phyloP scores from a whole-genome alignment of 2,888 invertebrate species.

The Meta bourneti region DNA sequence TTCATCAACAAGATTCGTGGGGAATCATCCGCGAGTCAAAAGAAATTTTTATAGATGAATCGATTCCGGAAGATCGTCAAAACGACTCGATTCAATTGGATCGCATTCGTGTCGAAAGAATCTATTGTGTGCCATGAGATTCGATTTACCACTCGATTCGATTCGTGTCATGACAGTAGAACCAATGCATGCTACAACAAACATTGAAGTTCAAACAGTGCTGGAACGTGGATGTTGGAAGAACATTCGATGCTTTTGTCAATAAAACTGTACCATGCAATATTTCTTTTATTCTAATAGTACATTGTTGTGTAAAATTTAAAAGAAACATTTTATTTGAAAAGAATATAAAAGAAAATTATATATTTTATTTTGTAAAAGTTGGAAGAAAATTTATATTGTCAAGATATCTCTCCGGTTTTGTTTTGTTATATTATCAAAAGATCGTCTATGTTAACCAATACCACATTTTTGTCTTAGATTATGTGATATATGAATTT shows the following conservation, averaged over 20 bases:
- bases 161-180: neutral
- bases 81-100: neutral
- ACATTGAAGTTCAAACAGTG: neutral
- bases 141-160: neutral
- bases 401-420: too few relatives aligned
- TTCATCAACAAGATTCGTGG: constrained; percentile 35
- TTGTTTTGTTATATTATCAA: too few relatives aligned
- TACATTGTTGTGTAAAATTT: too few relatives aligned
- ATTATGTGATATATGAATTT: too few relatives aligned
- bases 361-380: too few relatives aligned
- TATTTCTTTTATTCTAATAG: too few relatives aligned
- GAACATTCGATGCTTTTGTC: neutral
- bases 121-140: neutral
- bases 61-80: neutral
- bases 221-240: neutral
- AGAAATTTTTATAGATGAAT: constrained; percentile 46
- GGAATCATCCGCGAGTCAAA: constrained; percentile 11
- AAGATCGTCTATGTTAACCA: too few relatives aligned
- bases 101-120: neutral
- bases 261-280: neutral
- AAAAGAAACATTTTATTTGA: too few relatives aligned
- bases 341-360: too few relatives aligned
- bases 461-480: too few relatives aligned
- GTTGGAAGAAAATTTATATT: too few relatives aligned
- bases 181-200: neutral